Evolutionary conservation across 2,888 invertebrate species (phyloP).

Genomic region (Brachylomia viminalis): DNA sequence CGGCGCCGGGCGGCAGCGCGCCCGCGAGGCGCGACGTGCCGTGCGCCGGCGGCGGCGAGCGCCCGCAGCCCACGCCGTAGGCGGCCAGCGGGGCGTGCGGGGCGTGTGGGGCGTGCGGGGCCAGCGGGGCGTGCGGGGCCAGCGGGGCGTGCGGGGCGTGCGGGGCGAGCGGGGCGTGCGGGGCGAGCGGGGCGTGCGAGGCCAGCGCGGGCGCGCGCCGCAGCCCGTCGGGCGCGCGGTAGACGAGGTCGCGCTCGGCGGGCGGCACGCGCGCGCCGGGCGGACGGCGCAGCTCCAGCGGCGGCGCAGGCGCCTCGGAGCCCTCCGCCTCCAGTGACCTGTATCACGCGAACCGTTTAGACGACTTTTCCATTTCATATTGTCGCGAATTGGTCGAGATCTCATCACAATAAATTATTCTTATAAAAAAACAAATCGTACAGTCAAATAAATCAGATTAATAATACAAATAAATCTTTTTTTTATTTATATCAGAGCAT

Average conservation of each 20-base stretch:
- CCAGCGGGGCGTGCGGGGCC: conserved; percentile 66
- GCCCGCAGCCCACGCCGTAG: conserved; percentile 39
- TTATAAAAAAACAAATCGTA: neutral
- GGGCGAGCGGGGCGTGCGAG: conserved; percentile 81
- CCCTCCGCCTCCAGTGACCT: conserved; percentile 91
- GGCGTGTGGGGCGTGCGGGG: conserved; percentile 76
- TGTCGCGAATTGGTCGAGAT: neutral
- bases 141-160: conserved; percentile 25
- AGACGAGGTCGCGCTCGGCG: conserved; percentile 77
- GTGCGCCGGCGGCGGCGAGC: conserved; percentile 73
- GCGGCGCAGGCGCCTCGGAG: conserved; percentile 92
- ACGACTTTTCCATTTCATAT: neutral
- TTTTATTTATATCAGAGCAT: neutral
- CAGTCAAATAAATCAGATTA: neutral
- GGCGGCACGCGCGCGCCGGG: conserved; percentile 91
- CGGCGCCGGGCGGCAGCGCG: conserved; percentile 58
- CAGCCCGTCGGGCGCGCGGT: conserved; percentile 79
- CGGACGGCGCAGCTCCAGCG: conserved; percentile 92
- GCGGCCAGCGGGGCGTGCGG: conserved; percentile 20
- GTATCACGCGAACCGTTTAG: conserved; percentile 29
- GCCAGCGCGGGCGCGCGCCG: conserved; percentile 40
- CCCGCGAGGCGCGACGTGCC: conserved; percentile 47
- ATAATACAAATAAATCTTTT: neutral
- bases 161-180: conserved; percentile 77
- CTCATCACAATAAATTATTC: too few species aligned